A percentile compares a stretch with the other conserved stretches of the same genome.
phyloP scores from a whole-genome alignment of 2,113 vertebrate genomes.

The Otocyon megalotis region DNA sequence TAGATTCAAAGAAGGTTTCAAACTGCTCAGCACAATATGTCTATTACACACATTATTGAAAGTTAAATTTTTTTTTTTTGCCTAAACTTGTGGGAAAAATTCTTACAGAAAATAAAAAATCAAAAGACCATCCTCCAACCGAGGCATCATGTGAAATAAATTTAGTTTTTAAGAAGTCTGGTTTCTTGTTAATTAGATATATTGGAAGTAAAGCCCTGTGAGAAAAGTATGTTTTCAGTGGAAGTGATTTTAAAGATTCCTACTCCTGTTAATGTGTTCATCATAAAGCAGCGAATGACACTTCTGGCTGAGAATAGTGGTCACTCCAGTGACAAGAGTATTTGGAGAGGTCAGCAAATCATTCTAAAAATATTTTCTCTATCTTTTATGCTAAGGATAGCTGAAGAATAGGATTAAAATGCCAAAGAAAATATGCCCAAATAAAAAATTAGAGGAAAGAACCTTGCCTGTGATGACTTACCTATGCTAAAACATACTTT shows the following conservation, averaged over 20 bases:
- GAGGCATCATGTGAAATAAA: neutral
- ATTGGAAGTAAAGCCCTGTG: neutral
- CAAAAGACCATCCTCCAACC: neutral
- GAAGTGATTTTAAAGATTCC: neutral
- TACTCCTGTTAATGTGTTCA: neutral
- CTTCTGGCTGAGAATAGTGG: neutral
- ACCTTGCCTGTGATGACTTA: neutral
- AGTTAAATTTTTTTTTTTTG: neutral
- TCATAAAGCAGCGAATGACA: neutral
- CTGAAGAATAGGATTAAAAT: neutral
- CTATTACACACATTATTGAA: neutral
- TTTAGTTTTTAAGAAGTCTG: constrained; percentile 11
- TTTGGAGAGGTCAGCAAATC: neutral
- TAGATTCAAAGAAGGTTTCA: neutral
- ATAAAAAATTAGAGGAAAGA: neutral
- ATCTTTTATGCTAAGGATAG: neutral
- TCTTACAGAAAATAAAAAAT: constrained; percentile 3
- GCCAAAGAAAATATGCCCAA: neutral
- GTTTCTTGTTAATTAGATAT: neutral
- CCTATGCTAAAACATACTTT: neutral
- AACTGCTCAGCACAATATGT: neutral
- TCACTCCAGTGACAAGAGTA: neutral
- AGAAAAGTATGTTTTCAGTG: neutral
- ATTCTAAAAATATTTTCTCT: neutral
- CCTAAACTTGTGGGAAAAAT: neutral